Conservation (phyloP, 2,113 vertebrate species). For the Barbus barbus region DNA sequence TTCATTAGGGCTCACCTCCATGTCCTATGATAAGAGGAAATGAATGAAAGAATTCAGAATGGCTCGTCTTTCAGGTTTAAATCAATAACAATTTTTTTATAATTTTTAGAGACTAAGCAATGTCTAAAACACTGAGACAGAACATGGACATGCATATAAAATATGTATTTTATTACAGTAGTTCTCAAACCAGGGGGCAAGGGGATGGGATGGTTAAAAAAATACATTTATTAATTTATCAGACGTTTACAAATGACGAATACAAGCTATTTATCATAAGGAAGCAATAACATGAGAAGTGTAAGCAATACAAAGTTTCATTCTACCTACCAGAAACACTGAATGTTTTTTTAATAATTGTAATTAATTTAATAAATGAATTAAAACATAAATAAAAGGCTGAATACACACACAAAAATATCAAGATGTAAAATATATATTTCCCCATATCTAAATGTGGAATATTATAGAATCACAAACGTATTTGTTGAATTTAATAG, state of each 20-base stretch:
- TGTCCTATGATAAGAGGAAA: constrained; percentile 76
- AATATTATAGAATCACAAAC: not conserved
- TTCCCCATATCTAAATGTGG: too few relatives aligned
- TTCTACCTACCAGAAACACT: not conserved
- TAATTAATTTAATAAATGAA: not conserved
- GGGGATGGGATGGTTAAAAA: not conserved
- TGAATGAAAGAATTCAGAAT: not conserved
- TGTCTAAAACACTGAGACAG: not conserved
- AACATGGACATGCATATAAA: not conserved
- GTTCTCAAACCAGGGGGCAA: not conserved
- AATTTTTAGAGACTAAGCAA: not conserved
- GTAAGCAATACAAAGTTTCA: not conserved
- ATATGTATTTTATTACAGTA: not conserved
- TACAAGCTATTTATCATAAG: not conserved
- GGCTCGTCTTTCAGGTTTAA: too few relatives aligned
- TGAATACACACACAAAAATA: too few relatives aligned
- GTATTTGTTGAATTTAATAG: not conserved
- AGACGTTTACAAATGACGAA: not conserved
- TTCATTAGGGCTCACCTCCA: constrained; percentile 89
- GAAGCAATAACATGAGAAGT: not conserved
- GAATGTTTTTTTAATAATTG: not conserved
- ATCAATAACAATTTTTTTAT: too few relatives aligned
- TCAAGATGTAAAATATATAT: too few relatives aligned
- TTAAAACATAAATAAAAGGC: not conserved
- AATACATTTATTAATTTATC: not conserved